phyloP scores from a whole-genome alignment of 2,797 vertebrate species.

The Coendou prehensilis region DNA sequence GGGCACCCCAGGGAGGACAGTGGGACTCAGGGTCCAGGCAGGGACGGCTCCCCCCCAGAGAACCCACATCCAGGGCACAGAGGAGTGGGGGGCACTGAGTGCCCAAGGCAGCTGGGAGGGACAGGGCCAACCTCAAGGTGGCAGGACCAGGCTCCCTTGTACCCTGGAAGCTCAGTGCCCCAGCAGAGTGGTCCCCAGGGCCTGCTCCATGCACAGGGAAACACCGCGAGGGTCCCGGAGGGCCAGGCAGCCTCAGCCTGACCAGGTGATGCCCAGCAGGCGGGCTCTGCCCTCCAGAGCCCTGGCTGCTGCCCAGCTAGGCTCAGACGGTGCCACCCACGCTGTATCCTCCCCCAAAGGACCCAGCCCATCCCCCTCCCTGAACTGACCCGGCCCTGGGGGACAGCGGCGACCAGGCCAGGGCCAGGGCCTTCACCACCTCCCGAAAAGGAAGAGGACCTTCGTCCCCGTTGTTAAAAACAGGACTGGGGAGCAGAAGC shows the following conservation, averaged over 20 bases:
- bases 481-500: neutral
- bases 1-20: neutral
- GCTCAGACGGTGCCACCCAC: fast-evolving
- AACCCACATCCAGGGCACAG: no score
- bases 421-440: neutral
- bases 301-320: neutral
- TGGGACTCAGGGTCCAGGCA: neutral
- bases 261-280: neutral
- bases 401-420: fast-evolving
- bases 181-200: neutral
- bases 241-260: neutral
- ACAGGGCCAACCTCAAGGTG: neutral
- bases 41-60: neutral
- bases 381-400: neutral
- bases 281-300: neutral
- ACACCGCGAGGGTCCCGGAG: neutral
- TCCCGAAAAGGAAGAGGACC: neutral
- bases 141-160: neutral
- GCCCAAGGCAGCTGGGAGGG: neutral
- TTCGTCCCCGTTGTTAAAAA: neutral
- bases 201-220: neutral
- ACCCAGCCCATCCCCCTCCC: neutral
- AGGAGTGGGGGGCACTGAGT: neutral
- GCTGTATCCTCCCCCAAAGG: neutral
- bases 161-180: neutral